Percentiles rank a stretch among this genome's conserved stretches.
Conservation (phyloP, 2,797 vertebrate genomes). For the Knipowitschia caucasica region DNA sequence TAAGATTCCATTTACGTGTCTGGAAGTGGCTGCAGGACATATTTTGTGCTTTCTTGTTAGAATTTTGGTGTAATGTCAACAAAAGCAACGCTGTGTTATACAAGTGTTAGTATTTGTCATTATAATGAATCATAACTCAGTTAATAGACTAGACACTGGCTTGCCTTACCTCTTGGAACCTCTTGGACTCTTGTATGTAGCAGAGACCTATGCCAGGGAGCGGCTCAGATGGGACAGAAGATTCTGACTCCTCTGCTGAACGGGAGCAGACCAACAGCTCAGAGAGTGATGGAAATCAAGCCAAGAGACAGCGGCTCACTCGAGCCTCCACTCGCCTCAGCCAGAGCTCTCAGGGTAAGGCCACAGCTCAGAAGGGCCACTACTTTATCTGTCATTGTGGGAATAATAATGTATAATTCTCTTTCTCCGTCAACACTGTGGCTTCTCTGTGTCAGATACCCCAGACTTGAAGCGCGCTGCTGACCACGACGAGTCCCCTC, state of each 20-base stretch:
- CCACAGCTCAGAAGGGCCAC: background rate
- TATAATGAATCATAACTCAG: too few relatives aligned
- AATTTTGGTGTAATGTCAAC: too few relatives aligned
- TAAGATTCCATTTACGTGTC: too few relatives aligned
- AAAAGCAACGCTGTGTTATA: too few relatives aligned
- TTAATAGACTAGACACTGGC: too few relatives aligned
- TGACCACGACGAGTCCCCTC: conserved; percentile 95
- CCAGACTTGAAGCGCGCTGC: conserved; percentile 87
- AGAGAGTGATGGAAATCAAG: conserved; percentile 87
- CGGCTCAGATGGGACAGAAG: conserved; percentile 95
- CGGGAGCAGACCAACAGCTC: conserved; percentile 96
- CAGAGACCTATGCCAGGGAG: conserved; percentile 91
- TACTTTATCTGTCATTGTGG: too few relatives aligned
- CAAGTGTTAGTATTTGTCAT: too few relatives aligned
- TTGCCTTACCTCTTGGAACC: too few relatives aligned
- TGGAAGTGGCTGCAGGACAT: too few relatives aligned
- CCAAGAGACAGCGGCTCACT: conserved; percentile 89
- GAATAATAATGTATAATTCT: too few relatives aligned
- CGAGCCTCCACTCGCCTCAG: conserved; percentile 93
- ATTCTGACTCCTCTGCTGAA: conserved; percentile 96
- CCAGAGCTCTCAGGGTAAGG: conserved; percentile 94
- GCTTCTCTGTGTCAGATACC: conserved; percentile 56
- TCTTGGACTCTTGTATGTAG: conserved; percentile 25
- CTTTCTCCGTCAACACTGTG: background rate
- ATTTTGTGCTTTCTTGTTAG: too few relatives aligned